phyloP scores from a whole-genome alignment of 2,888 invertebrate species.

The Latrodectus elegans region DNA sequence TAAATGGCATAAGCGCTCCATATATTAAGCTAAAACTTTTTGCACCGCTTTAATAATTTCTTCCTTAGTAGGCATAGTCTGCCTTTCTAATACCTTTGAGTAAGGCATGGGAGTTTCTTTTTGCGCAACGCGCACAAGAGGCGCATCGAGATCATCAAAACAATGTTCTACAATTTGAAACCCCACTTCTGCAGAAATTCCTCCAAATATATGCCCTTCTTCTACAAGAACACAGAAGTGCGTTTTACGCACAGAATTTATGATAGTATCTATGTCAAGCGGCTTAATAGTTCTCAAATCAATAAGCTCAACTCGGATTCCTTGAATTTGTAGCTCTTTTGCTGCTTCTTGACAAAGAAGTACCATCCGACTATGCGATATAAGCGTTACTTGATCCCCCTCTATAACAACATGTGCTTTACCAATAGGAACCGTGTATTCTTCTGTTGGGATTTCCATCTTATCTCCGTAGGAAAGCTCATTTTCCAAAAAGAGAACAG shows the following conservation, averaged over 20 bases:
- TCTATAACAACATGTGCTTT: not conserved
- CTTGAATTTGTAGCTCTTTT: slow-evolving; percentile 1
- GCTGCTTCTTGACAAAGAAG: not conserved
- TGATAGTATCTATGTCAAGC: slow-evolving; percentile 7
- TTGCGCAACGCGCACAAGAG: not conserved
- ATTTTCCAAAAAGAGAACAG: slow-evolving; percentile 10
- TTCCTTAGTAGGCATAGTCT: no score
- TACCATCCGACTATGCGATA: not conserved
- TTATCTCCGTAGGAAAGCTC: not conserved
- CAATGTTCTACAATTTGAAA: slow-evolving; percentile 11
- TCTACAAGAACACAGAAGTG: slow-evolving; percentile 51
- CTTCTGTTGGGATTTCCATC: not conserved
- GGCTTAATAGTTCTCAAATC: slow-evolving; percentile 11
- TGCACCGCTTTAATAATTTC: no score
- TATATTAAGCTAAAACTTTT: no score
- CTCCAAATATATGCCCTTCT: not conserved
- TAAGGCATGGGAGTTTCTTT: no score
- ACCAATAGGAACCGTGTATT: not conserved
- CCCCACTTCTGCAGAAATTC: slow-evolving; percentile 26
- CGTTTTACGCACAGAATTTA: slow-evolving; percentile 9
- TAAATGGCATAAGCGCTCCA: no score
- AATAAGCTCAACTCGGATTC: slow-evolving; percentile 8
- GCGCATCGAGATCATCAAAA: slow-evolving; percentile 17
- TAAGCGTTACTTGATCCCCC: not conserved
- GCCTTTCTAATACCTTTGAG: no score